Conservation (phyloP, 1,140 invertebrate genomes). For the Bombyx mandarina region DNA sequence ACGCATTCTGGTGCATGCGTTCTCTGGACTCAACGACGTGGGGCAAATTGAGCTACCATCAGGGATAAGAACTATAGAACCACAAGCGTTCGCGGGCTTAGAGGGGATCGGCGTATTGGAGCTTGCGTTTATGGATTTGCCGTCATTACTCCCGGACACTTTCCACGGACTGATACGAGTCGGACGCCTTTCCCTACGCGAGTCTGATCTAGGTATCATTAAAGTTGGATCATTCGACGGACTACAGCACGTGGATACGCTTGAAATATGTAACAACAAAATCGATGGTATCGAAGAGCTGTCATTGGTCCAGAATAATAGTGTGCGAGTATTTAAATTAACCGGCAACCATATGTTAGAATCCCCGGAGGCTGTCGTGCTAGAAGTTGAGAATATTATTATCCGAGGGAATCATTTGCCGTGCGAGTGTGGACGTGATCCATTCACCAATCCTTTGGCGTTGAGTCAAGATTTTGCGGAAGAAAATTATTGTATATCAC, state of each 20-base stretch:
- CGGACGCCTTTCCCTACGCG: constrained; percentile 80
- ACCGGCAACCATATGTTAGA: constrained; percentile 87
- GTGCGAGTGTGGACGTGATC: constrained; percentile 85
- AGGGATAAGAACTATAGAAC: constrained; percentile 80
- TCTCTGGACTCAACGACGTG: constrained; percentile 85
- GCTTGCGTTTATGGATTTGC: constrained; percentile 85
- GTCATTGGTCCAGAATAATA: constrained; percentile 76
- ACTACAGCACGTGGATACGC: constrained; percentile 75
- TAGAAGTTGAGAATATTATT: constrained; percentile 78
- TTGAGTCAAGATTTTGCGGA: constrained; percentile 79
- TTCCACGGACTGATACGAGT: constrained; percentile 84
- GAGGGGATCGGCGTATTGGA: constrained; percentile 84
- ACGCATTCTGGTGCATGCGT: constrained; percentile 81
- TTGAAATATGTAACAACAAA: constrained; percentile 87
- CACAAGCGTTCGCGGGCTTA: constrained; percentile 84
- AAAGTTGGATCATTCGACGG: constrained; percentile 81
- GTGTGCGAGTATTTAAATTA: constrained; percentile 78
- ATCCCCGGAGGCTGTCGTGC: constrained; percentile 75
- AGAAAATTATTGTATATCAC: constrained; percentile 88
- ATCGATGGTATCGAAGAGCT: constrained; percentile 84
- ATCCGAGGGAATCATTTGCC: constrained; percentile 85
- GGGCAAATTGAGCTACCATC: constrained; percentile 82
- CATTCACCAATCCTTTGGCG: constrained; percentile 80
- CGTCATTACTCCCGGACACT: constrained; percentile 77
- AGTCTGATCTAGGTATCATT: constrained; percentile 84